Evolutionary conservation across 2,888 invertebrate genomes (phyloP).

Genomic region (Xestobium rufovillosum): DNA sequence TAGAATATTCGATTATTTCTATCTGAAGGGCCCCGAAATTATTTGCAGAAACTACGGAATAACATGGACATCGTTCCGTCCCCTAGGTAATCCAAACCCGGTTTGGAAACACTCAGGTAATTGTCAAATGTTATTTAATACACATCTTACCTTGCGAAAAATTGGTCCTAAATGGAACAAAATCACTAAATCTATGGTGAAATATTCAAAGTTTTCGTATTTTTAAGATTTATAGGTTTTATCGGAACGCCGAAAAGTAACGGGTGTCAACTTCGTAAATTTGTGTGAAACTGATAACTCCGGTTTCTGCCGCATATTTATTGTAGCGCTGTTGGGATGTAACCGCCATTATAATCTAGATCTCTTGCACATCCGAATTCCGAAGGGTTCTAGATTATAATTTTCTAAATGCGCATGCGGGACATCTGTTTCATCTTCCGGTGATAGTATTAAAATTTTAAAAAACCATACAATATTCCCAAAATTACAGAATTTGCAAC

Average conservation of each 20-base stretch:
- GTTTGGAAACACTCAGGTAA: conserved; percentile 6
- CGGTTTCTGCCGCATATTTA: neutral
- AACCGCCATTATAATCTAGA: conserved; percentile 1
- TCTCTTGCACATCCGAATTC: neutral
- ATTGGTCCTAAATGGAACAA: conserved; percentile 20
- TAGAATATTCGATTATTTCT: no score
- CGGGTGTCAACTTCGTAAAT: conserved; percentile 40
- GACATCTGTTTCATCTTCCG: no score
- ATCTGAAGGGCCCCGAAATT: no score
- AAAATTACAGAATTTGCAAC: no score
- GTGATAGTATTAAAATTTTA: no score
- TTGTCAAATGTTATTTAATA: neutral
- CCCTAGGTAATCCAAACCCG: conserved; percentile 20
- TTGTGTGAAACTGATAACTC: conserved; percentile 21
- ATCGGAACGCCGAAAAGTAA: conserved; percentile 35
- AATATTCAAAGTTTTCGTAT: conserved; percentile 15
- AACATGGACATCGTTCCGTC: no score
- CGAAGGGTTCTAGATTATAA: neutral
- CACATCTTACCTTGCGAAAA: conserved; percentile 31
- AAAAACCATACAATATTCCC: no score
- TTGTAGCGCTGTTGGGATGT: neutral
- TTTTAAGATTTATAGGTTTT: conserved; percentile 23
- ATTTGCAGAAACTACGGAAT: no score
- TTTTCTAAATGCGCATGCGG: neutral
- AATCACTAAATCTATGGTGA: conserved; percentile 12